Conservation (phyloP, 2,888 invertebrate genomes). For the Selenia dentaria region DNA sequence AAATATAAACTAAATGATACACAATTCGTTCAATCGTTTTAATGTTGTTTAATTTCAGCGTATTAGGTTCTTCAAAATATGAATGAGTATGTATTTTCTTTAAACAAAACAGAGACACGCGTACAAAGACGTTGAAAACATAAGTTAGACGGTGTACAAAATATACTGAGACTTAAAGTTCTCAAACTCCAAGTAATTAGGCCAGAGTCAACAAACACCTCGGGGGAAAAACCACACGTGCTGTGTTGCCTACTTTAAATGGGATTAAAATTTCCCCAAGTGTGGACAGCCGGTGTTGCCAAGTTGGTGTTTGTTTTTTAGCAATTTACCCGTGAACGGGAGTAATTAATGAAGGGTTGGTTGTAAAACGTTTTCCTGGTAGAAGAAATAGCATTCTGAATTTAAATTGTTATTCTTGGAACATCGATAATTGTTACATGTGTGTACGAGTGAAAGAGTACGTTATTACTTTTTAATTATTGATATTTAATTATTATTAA, state of each 20-base stretch:
- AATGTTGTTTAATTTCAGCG: too few species aligned
- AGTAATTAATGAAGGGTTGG: conserved; percentile 13
- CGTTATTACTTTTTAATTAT: too few species aligned
- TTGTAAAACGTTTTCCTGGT: conserved; percentile 3
- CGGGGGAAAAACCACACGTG: conserved; percentile 23
- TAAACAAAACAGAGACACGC: too few species aligned
- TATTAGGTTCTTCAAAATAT: too few species aligned
- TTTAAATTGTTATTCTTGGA: neutral
- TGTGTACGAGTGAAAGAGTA: neutral
- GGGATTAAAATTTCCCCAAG: conserved; percentile 36
- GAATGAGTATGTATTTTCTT: too few species aligned
- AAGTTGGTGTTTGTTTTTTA: conserved; percentile 24
- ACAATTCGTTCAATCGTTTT: too few species aligned
- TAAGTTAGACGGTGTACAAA: conserved; percentile 24
- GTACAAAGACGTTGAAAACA: neutral
- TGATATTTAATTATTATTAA: too few species aligned
- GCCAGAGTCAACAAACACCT: conserved; percentile 39
- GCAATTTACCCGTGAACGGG: conserved; percentile 10
- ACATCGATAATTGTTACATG: neutral
- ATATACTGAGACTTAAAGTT: conserved; percentile 32
- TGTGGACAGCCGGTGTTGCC: conserved; percentile 29
- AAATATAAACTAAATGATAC: too few species aligned
- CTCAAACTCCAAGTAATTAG: conserved; percentile 37
- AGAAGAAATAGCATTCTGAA: neutral
- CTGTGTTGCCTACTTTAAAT: conserved; percentile 30